Percentiles rank a stretch among this genome's conserved stretches.
phyloP scores from a whole-genome alignment of 1,140 invertebrate species.

The Neodiprion fabricii region DNA sequence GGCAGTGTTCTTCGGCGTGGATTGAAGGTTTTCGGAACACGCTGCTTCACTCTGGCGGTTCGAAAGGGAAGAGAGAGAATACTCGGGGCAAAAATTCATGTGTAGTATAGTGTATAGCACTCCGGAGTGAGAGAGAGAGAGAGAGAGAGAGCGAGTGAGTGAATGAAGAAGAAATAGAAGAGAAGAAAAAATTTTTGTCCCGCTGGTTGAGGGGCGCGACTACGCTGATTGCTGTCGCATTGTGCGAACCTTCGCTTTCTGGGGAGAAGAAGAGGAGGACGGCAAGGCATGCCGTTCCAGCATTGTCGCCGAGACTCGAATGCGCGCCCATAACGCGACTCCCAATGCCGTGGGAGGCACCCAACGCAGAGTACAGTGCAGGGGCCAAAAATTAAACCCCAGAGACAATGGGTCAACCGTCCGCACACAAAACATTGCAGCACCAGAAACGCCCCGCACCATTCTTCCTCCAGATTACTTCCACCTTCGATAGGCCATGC shows the following conservation, averaged over 20 bases:
- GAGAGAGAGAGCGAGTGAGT: slow-evolving; percentile 1
- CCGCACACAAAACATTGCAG: slow-evolving; percentile 37
- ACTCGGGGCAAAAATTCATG: too few relatives aligned
- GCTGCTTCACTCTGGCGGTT: too few relatives aligned
- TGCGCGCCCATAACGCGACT: background rate
- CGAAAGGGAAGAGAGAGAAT: too few relatives aligned
- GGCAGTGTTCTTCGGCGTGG: too few relatives aligned
- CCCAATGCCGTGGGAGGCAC: slow-evolving; percentile 26
- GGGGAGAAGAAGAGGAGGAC: slow-evolving; percentile 14
- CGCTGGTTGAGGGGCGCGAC: slow-evolving; percentile 57
- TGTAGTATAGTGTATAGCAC: background rate
- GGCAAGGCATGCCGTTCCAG: background rate
- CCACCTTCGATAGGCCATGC: background rate
- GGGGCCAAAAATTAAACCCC: slow-evolving; percentile 55
- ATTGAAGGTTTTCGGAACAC: too few relatives aligned
- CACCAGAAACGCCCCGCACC: slow-evolving; percentile 56
- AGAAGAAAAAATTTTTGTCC: slow-evolving; percentile 43
- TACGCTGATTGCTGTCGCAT: slow-evolving; percentile 60
- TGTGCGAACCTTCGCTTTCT: slow-evolving; percentile 43
- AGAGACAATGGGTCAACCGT: slow-evolving; percentile 63
- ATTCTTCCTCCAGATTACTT: slow-evolving; percentile 31
- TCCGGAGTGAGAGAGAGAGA: background rate
- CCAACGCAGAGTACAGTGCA: slow-evolving; percentile 39
- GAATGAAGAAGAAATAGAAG: slow-evolving; percentile 28
- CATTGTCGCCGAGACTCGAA: background rate